Conservation (phyloP, 2,797 vertebrate species). For the Mus minutoides region DNA sequence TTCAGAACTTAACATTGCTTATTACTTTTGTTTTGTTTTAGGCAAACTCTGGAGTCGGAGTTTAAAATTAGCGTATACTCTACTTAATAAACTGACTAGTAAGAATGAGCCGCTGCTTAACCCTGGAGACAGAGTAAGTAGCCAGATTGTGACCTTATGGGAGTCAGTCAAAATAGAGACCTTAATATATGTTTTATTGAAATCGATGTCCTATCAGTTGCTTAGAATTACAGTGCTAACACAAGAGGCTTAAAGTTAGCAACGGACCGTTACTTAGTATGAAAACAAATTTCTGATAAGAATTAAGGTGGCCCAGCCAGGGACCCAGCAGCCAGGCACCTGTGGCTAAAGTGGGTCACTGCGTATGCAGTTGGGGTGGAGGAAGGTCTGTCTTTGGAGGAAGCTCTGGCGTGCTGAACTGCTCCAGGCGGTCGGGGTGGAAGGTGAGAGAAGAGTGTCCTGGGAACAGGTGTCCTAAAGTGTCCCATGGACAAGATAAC, state of each 20-base stretch:
- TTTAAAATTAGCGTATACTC: conserved; percentile 96
- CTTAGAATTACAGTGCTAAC: background rate
- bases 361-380: background rate
- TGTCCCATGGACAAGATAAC: too few species aligned
- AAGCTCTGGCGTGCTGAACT: background rate
- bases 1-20: conserved; percentile 53
- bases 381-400: background rate
- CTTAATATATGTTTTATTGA: background rate
- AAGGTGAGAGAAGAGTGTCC: background rate
- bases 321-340: background rate
- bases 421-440: background rate
- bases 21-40: conserved; percentile 81
- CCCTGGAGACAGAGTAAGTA: conserved; percentile 95
- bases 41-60: conserved; percentile 98
- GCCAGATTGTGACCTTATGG: background rate
- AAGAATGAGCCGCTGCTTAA: conserved; percentile 95
- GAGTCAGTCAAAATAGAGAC: conserved; percentile 5
- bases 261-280: background rate
- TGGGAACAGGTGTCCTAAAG: background rate
- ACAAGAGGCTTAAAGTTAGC: conserved; percentile 18
- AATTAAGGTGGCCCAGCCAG: background rate
- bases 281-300: background rate
- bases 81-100: conserved; percentile 95
- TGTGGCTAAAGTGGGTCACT: background rate
- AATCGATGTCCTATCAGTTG: background rate